Base-by-base conservation (phyloP, 2,797 vertebrate species). In the Morus bassanus region DNA sequence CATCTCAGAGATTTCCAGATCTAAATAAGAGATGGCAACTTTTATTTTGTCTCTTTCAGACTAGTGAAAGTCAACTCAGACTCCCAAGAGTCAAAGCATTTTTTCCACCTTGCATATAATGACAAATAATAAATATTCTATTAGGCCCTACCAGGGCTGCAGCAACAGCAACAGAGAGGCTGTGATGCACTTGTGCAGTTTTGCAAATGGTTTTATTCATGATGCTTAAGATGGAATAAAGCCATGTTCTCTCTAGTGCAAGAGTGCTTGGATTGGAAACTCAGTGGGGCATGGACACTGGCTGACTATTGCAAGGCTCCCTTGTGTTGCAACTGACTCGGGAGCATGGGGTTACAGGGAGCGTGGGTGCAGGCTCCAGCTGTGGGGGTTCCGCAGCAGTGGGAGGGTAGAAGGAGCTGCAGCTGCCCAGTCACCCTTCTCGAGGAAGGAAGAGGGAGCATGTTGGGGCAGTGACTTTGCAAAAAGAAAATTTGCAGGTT, bases 351-450 rank as follows among this genome's bases (percentile, higher is more conserved):
- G 21, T 30, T 25, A 43, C 0, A 13, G 24, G 30, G 46, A 19
- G 23, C 5, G 11, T 0, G 14, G 21, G 19, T 50, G 21, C 37
- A 53, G 46, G 27, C 30, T 84, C 13, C 64, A 24, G 45, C 46
- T 43, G 9, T 43, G 7, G 15, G 46, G 39, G 61, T 39, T 21
- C 23, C 18, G 43, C 1, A 0, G 23, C 1, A 0, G 14, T 51
- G 12, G 10, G 25, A 76, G 14, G 27, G 28, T 54, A 54, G 37
- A 35, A 53, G 41, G 31, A 89, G 27, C 24, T 69, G 31, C 28
- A 43, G 33, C n/a, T 57, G 59, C 43, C 12, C 17, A 1, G 3
- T 65, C 30, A 10, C 35, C 46, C 51, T 78, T 69, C 59, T 69
- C 1, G 3, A 63, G 54, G 31, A 85, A 35, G 16, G 14, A 65